Evolutionary conservation across 2,113 vertebrate genomes (phyloP).

Genomic region (Capreolus pygargus): DNA sequence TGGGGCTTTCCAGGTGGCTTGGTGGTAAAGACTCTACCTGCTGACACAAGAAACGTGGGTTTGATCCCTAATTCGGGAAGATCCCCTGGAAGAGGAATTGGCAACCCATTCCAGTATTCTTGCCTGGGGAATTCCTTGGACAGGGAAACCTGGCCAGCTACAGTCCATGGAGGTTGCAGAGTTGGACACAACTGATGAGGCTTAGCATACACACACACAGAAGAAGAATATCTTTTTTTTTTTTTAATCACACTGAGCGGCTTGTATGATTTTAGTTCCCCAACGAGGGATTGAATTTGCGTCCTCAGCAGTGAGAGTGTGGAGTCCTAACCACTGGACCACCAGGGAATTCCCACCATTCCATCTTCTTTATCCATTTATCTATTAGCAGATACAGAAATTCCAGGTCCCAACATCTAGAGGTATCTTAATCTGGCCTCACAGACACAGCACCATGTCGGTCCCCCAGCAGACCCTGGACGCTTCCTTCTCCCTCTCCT

Average conservation of each 20-base stretch:
- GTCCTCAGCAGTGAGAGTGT: not conserved
- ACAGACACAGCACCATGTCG: not conserved
- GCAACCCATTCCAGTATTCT: not conserved
- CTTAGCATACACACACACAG: not conserved
- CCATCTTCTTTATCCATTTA: not conserved
- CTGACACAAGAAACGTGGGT: not conserved
- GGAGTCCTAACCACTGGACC: not conserved
- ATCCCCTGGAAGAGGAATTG: not conserved
- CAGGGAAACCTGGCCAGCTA: not conserved
- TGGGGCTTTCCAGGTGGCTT: not conserved
- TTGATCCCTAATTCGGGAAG: not conserved
- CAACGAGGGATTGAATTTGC: not conserved
- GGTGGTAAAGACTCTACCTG: not conserved
- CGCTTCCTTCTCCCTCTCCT: not conserved
- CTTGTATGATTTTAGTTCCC: not conserved
- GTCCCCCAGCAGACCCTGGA: not conserved
- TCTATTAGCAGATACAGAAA: not conserved
- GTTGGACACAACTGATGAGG: not conserved
- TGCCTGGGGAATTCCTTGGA: not conserved
- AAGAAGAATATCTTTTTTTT: not conserved
- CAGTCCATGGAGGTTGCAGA: not conserved
- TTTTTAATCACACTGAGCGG: rapidly evolving
- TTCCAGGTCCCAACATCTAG: not conserved
- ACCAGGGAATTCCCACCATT: not conserved
- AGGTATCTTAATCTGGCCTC: not conserved